Evolutionary conservation across 1,140 invertebrate species (phyloP), one percentile per base, ranked within the genome.

Genomic region (Drosophila mauritiana): DNA sequence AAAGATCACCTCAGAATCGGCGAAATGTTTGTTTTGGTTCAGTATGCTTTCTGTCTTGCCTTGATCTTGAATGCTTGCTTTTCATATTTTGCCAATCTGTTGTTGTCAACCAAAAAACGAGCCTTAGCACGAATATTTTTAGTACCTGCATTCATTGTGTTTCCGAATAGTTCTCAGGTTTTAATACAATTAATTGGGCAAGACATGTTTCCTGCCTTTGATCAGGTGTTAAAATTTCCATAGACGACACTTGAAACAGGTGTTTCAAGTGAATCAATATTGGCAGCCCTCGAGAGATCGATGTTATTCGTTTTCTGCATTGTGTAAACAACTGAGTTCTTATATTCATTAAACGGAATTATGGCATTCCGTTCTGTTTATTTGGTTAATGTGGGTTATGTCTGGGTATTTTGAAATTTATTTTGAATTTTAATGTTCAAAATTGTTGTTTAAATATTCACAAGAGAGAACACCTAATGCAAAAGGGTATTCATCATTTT

Each of bases 21-120:
- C 37, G 40, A 36, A 73, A 64, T 64, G 72, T 74, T 75, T 76
- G 62, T 77, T 88, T 88, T 88, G 83, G 74, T 88, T 88, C 85
- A 74, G 37, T 73, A 46, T 22, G 65, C 25, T 13, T 22, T 69
- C 25, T 13, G 53, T 34, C 55, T 73, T 61, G 85, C 85, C 84
- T 88, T 88, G 84, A 88, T 89, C 84, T 88, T 89, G 84, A 83
- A 78, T 62, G 69, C 43, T 64, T 88, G 64, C 53, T 42, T 67
- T 59, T 64, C 37, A 68, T 57, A 54, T 48, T 72, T 63, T 46
- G 78, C 73, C 55, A 84, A 72, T 67, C 65, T 86, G 83, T 83
- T 86, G 83, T 83, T 89, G 83, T 89, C 84, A 89, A 88, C 84
- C 62, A 56, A 55, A 55, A 37, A 67, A 45, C n/a, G 17, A 39